Evolutionary conservation across 1,140 invertebrate species (phyloP), one percentile per base, ranked within the genome.

Genomic region (Tenebrio molitor): DNA sequence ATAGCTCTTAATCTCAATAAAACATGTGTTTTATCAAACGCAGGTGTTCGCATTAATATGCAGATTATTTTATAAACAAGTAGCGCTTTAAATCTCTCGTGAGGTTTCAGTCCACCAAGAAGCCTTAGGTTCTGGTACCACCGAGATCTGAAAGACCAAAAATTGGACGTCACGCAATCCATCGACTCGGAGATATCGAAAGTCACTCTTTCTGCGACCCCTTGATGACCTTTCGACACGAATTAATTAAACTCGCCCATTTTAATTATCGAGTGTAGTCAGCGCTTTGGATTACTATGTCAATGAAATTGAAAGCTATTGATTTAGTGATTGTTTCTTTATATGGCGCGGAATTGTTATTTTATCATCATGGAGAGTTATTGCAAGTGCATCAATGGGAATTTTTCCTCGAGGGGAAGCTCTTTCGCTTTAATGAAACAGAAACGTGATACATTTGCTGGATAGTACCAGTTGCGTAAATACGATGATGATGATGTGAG

Each of bases 11-110:
- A 64, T 44, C 36, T 64, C 34, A 63, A 71, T 42, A 46, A 41
- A 71, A 64, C 58, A 64, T 19, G 33, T 64, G 25, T 63, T 71
- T 42, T 64, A 63, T 63, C 36, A 44, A 71, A 46, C 17, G 36
- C 69, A 71, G 69, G 69, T 71, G 69, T 71, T 71, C 50, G 12
- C 10, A 44, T 42, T 71, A 64, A 71, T 10, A 71, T 70, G 25
- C 33, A 62, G 62, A 70, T 62, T 70, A 25, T 50, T 42, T 69
- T 58, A 25, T 33, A 65, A 44, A 67, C 42, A 67, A 44, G 4
- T 14, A 67, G 15, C 12, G 34, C 62, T n/a, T n/a, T n/a, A n/a
- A n/a, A n/a, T n/a, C n/a, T n/a, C n/a, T n/a, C n/a, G n/a, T n/a
- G n/a, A n/a, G n/a, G n/a, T n/a, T n/a, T n/a, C n/a, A n/a, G n/a